These are phyloP conservation scores for Arctia plantaginis DNA, from an alignment of 2,888 invertebrate genomes.

Conservation along the genomic window DNA sequence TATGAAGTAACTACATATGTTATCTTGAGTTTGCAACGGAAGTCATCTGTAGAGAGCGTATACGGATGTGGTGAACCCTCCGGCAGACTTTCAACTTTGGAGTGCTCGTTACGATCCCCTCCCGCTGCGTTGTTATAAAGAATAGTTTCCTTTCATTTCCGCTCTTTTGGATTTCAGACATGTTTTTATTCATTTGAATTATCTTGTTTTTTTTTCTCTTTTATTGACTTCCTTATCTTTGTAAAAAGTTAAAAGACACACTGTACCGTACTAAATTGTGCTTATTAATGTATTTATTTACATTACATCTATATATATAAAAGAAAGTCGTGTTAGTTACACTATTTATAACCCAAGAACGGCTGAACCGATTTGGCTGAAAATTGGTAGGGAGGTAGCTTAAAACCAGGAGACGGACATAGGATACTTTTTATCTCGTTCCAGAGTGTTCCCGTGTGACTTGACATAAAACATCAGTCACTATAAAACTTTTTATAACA, in stretches of 20 bases:
- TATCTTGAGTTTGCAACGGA: conserved; percentile 14
- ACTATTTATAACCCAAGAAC: too few species aligned
- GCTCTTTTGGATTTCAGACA: conserved; percentile 10
- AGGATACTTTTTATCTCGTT: too few species aligned
- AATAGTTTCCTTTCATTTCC: conserved; percentile 18
- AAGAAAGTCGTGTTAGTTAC: too few species aligned
- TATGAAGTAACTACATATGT: conserved; percentile 7
- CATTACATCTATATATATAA: too few species aligned
- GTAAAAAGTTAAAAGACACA: background rate
- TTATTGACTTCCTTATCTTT: conserved; percentile 1
- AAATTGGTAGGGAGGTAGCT: too few species aligned
- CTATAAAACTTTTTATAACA: too few species aligned
- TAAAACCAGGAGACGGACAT: too few species aligned
- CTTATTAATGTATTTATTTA: background rate
- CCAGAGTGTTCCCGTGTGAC: too few species aligned
- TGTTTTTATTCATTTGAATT: conserved; percentile 11
- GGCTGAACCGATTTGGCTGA: too few species aligned
- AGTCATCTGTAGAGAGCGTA: conserved; percentile 6
- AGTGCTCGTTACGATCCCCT: conserved; percentile 18
- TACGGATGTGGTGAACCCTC: conserved; percentile 18
- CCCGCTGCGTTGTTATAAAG: conserved; percentile 13
- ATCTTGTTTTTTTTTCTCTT: conserved; percentile 3
- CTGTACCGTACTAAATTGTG: background rate
- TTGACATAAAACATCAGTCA: too few species aligned
- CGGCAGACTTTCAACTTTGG: conserved; percentile 21